A percentile compares a stretch with the other conserved stretches of the same genome.
These are phyloP conservation scores for Drusus annulatus DNA, from an alignment of 1,140 invertebrate species.

Conservation along the genomic window DNA sequence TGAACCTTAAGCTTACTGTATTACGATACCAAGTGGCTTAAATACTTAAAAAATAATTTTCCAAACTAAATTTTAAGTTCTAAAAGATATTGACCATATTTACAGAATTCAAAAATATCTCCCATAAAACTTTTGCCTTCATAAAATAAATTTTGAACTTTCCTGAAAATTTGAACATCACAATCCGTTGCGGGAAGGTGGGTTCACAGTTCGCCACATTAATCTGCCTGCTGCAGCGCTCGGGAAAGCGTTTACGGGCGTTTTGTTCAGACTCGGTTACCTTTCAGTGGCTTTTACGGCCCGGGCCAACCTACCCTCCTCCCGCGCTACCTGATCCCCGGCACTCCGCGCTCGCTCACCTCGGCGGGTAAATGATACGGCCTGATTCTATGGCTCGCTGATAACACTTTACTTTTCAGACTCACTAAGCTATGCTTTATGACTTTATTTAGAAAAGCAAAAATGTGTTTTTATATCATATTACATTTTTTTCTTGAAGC, in stretches of 20 bases:
- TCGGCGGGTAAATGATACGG: constrained; percentile 35
- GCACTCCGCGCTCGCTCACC: constrained; percentile 21
- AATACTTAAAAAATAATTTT: too few species aligned
- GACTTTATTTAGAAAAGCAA: not conserved
- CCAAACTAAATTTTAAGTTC: too few species aligned
- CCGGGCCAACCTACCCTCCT: constrained; percentile 15
- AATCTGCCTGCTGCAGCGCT: constrained; percentile 43
- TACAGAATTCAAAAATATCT: too few species aligned
- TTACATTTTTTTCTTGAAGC: not conserved
- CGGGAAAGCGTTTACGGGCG: constrained; percentile 36
- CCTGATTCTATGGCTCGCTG: constrained; percentile 19
- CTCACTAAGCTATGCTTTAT: constrained; percentile 3
- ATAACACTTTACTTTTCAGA: constrained; percentile 1
- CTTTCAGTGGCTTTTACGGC: constrained; percentile 42
- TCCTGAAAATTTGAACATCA: not conserved
- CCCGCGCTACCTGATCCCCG: constrained; percentile 1
- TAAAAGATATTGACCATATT: too few species aligned
- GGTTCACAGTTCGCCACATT: constrained; percentile 35
- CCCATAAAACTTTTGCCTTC: too few species aligned
- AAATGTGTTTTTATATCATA: not conserved
- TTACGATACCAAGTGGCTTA: too few species aligned
- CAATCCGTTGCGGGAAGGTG: constrained; percentile 13
- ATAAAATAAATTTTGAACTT: too few species aligned
- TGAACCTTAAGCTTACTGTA: too few species aligned
- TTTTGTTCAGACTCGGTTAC: constrained; percentile 45